Percentiles rank a stretch among this genome's conserved stretches.
Conservation (phyloP, 2,888 invertebrate species). For the Meteorus colon region DNA sequence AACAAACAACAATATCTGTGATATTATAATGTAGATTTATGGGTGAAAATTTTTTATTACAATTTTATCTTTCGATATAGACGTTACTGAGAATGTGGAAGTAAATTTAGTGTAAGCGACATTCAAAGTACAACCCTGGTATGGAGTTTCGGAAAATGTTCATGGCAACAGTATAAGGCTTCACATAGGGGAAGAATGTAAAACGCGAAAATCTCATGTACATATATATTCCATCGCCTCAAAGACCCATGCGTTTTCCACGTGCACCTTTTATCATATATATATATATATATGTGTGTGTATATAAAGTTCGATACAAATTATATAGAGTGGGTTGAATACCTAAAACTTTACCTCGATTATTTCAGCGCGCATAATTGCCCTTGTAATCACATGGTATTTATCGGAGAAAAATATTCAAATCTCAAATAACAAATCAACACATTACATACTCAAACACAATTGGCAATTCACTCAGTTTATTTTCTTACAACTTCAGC, state of each 20-base stretch:
- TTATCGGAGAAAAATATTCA: not conserved
- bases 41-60: too few species aligned
- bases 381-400: constrained; percentile 2
- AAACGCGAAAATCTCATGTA: not conserved
- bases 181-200: not conserved
- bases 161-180: not conserved
- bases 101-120: not conserved
- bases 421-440: not conserved
- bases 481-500: not conserved
- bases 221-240: not conserved
- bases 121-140: too few species aligned
- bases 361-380: constrained; percentile 16
- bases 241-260: constrained; percentile 42
- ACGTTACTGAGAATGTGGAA: not conserved
- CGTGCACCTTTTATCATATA: constrained; percentile 20
- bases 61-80: not conserved
- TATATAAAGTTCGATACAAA: not conserved
- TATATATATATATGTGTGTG: not conserved
- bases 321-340: not conserved
- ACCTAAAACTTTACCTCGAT: constrained; percentile 1
- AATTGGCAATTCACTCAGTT: not conserved
- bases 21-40: not conserved
- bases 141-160: not conserved
- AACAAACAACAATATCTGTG: constrained; percentile 2
- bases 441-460: not conserved